Evolutionary conservation across 2,113 vertebrate species (phyloP), one percentile per base, ranked within the genome.

Genomic region (Sceloporus undulatus): DNA sequence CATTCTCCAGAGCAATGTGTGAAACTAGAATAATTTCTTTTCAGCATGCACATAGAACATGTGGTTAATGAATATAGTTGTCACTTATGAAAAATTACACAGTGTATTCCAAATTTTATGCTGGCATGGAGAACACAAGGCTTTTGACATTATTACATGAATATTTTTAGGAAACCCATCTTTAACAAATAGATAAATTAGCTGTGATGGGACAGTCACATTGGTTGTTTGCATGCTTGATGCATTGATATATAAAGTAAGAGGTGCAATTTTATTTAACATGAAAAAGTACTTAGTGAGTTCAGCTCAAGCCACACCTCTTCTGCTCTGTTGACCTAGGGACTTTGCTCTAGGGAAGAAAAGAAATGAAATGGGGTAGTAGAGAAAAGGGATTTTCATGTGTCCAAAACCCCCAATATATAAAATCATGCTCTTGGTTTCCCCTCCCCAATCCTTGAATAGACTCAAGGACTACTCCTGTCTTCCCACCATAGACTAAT

Each of bases 31-130:
- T 73, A 8, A 42, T 73, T 89, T 89, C 2, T 85, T 0, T 91
- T 27, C 68, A 79, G 4, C 0, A 1, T 54, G 9, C 70, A 66
- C 38, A 82, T 54, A 76, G 7, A 85, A 65, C 0, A 3, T 0
- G 4, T 21, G 9, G 0, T 56, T 93, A 71, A 42, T 0, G 0
- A 2, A 66, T 3, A 16, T 65, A 89, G 38, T 25, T 87, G n/a
- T 25, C 74, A 5, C 1, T 27, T 59, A 19, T 5, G 8, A 78
- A 84, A 0, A 25, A 2, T 0, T 80, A 0, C 9, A 74, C 18
- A n/a, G 0, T 82, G 4, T 2, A 59, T 71, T 89, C 25, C 42
- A 14, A 52, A 73, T 92, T 92, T 85, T 42, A 77, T 87, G 56
- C 0, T 0, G 54, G 42, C 42, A 19, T 2, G 66, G 89, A 87